Conservation (phyloP, 2,113 vertebrate species). For the Entomyzon cyanotis region DNA sequence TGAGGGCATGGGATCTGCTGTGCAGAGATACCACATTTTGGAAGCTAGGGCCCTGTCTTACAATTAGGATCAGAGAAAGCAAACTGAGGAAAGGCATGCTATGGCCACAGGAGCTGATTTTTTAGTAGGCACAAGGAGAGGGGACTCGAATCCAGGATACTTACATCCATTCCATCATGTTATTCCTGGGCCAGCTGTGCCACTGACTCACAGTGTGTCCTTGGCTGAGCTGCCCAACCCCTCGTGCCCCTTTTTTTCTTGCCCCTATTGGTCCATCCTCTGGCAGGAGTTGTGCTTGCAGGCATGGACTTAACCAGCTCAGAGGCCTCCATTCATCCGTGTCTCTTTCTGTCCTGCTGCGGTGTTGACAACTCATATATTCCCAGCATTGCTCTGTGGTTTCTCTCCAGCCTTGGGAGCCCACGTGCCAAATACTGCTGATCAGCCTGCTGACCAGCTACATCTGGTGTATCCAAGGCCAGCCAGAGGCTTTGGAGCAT, state of each 20-base stretch:
- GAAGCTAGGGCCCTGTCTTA: not conserved
- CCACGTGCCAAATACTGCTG: conserved; percentile 27
- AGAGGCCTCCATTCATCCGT: not conserved
- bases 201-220: rapidly evolving
- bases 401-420: conserved; percentile 16
- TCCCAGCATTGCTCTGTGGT: conserved; percentile 13
- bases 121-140: not conserved
- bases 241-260: not conserved
- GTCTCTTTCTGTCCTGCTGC: not conserved
- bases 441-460: conserved; percentile 55
- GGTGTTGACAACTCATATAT: conserved; percentile 49
- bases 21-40: not conserved
- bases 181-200: not conserved
- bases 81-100: not conserved
- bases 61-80: not conserved
- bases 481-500: not conserved
- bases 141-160: not conserved
- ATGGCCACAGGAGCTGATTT: not conserved
- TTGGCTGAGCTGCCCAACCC: not conserved
- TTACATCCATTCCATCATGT: not conserved
- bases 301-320: not conserved
- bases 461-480: not conserved
- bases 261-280: not conserved
- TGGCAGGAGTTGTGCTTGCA: not conserved
- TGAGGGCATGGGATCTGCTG: not conserved